These are phyloP conservation scores for Otus sunia DNA, from an alignment of 2,113 vertebrate species.

Conservation along the genomic window DNA sequence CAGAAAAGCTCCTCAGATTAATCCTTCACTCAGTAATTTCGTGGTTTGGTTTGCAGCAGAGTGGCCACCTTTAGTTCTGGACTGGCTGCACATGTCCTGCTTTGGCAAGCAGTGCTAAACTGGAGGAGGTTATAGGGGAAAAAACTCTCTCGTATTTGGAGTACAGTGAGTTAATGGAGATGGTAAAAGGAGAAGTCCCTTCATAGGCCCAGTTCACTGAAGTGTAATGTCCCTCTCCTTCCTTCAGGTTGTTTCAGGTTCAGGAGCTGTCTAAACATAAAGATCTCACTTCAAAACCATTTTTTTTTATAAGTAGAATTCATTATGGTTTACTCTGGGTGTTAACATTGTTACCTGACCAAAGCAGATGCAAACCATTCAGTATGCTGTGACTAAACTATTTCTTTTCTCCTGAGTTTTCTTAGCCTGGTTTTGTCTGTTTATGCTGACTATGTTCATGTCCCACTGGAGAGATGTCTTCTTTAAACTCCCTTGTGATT, in stretches of 20 bases:
- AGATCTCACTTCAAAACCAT: neutral
- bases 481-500: conserved; percentile 53
- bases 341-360: neutral
- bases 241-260: neutral
- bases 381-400: neutral
- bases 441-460: neutral
- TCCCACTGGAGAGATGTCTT: neutral
- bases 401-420: neutral
- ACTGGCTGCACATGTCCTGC: neutral
- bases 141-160: neutral
- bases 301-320: neutral
- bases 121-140: neutral
- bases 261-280: neutral
- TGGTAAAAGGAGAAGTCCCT: neutral
- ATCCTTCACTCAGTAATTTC: neutral
- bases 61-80: neutral
- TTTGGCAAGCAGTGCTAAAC: neutral
- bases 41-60: neutral
- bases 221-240: neutral
- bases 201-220: neutral
- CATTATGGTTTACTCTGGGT: neutral
- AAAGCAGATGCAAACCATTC: neutral
- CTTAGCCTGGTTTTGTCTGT: neutral
- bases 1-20: neutral
- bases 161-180: neutral